phyloP scores from a whole-genome alignment of 2,113 vertebrate genomes.

The Cyanoramphus novaezelandiae region DNA sequence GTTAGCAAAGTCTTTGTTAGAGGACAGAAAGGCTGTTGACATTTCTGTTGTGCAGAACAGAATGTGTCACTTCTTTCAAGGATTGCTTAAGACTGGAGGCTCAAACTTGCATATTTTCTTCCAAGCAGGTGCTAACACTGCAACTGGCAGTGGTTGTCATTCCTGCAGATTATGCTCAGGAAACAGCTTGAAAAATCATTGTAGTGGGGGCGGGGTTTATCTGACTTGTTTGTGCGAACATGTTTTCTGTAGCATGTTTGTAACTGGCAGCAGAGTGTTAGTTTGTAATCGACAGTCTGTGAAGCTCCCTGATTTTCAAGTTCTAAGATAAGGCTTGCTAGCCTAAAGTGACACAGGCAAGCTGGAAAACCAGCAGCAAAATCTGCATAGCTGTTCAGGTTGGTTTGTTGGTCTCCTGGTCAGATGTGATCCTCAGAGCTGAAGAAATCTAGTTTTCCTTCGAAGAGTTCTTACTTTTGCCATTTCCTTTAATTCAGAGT shows the following conservation, averaged over 20 bases:
- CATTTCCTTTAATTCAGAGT: constrained; percentile 71
- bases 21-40: neutral
- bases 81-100: neutral
- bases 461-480: neutral
- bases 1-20: neutral
- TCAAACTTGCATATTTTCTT: neutral
- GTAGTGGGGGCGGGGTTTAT: neutral
- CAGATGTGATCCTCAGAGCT: neutral
- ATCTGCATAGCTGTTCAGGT: neutral
- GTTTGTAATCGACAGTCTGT: neutral
- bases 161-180: neutral
- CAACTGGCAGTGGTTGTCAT: neutral
- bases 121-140: neutral
- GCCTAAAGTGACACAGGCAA: neutral
- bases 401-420: neutral
- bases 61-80: neutral
- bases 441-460: neutral
- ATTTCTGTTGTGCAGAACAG: neutral
- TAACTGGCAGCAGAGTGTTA: neutral
- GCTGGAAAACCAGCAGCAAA: neutral
- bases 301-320: neutral
- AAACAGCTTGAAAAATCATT: constrained; percentile 29
- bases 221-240: neutral
- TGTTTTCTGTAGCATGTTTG: neutral
- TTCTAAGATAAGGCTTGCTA: neutral